Evolutionary conservation across 1,140 invertebrate genomes (phyloP), one percentile per base, ranked within the genome.

Genomic region (Antheraea mylitta): DNA sequence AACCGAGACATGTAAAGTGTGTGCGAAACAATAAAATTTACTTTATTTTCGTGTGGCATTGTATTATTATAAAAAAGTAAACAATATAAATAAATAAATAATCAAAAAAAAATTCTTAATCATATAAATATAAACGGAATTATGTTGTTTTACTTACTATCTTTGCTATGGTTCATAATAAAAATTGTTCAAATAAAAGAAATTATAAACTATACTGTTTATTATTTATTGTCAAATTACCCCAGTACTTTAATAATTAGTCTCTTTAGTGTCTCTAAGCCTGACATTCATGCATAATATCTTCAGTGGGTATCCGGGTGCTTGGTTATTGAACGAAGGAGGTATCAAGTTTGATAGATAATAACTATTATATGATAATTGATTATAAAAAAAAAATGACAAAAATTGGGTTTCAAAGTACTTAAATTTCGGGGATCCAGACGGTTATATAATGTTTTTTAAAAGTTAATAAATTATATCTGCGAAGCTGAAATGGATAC

Each of bases 1-100:
- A 67, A 67, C 65, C 65, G 59, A 10, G 18, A 67, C 36, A 36
- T 38, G 37, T 64, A 36, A 64, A 36, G 36, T 10, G 62, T 64
- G 36, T 38, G 36, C 36, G 62, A 64, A 8, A 58, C 59, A 58
- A 59, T 67, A 3, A 13, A 67, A 67, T 67, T 22, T 67, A 36
- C 66, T 67, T 58, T 67, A 67, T 67, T 59, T 67, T 59, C 16
- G n/a, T 64, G 16, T 58, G 68, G 16, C 5, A n/a, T 16, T 38
- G n/a, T 61, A 9, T 38, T 58, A 67, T 53, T 53, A 53, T 42
- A 42, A 42, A 42, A 3, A 42, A 42, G 37, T 38, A 42, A 42
- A 42, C 7, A 42, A 42, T 42, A 0, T 7, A 53, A 16, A n/a
- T 53, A 53, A 53, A 53, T 53, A 53, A 53, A 30, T 1, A 30